phyloP scores from a whole-genome alignment of 2,113 vertebrate species.

The Lasiurus borealis region DNA sequence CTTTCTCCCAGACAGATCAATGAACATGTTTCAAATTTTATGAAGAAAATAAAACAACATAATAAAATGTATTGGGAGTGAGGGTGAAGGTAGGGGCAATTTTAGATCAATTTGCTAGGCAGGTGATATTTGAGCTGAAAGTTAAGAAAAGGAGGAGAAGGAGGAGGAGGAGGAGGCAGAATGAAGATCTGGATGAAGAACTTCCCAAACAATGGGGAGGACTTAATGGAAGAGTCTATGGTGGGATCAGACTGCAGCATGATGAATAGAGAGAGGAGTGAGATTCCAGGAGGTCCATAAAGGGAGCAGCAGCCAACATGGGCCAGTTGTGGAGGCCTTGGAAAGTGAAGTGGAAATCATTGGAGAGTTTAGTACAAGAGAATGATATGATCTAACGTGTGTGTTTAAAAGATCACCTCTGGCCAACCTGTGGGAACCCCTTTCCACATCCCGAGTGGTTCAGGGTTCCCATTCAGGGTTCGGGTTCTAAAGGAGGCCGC shows the following conservation, averaged over 20 bases:
- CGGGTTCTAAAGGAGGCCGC: too few relatives aligned
- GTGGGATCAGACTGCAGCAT: background rate
- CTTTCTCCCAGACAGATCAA: background rate
- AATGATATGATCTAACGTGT: background rate
- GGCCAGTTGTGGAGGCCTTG: background rate
- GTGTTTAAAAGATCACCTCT: background rate
- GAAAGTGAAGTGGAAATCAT: background rate
- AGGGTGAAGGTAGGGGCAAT: fast-evolving
- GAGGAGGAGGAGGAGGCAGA: background rate
- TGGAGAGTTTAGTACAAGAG: background rate
- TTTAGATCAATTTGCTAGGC: background rate
- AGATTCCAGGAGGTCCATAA: background rate
- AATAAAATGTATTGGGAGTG: background rate
- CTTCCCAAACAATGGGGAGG: background rate
- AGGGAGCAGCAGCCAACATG: background rate
- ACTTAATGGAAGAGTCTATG: background rate
- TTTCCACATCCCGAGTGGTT: too few relatives aligned
- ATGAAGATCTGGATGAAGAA: background rate
- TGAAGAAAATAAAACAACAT: background rate
- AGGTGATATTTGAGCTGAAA: background rate
- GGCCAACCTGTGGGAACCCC: too few relatives aligned
- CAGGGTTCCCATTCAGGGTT: too few relatives aligned
- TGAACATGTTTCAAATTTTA: background rate
- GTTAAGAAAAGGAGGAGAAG: background rate
- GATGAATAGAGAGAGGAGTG: background rate